Evolutionary conservation across 2,113 vertebrate genomes (phyloP).

Genomic region (Crotalus tigris): DNA sequence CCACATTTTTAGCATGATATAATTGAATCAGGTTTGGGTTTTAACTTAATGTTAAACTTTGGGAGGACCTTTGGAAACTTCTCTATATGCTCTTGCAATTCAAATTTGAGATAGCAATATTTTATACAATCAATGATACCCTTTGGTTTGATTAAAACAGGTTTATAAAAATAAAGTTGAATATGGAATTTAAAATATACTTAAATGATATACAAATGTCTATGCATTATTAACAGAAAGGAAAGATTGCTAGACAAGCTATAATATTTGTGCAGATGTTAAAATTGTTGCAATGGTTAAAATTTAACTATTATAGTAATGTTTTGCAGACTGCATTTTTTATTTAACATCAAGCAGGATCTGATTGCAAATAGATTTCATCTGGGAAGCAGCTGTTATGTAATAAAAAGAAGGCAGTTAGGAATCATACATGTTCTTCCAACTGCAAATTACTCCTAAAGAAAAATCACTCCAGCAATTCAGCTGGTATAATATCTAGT

Average conservation of each 20-base stretch:
- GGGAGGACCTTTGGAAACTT: background rate
- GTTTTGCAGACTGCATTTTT: background rate
- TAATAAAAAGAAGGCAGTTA: background rate
- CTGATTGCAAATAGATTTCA: conserved; percentile 8
- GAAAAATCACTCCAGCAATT: background rate
- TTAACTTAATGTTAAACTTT: background rate
- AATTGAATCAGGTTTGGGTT: background rate
- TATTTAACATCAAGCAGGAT: background rate
- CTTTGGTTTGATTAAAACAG: background rate
- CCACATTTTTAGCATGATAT: background rate
- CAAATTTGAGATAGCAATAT: background rate
- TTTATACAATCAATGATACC: background rate
- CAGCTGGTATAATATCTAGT: background rate
- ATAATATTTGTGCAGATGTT: background rate
- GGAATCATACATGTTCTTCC: background rate
- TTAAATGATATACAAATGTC: background rate
- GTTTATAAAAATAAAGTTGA: background rate
- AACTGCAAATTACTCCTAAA: background rate
- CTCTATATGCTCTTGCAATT: background rate
- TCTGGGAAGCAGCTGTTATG: conserved; percentile 5
- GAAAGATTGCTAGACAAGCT: background rate
- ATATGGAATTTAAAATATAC: background rate
- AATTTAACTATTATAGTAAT: background rate
- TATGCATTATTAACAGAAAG: background rate
- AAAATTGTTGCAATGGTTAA: background rate